phyloP scores from a whole-genome alignment of 2,113 vertebrate species.

The Helogale parvula region DNA sequence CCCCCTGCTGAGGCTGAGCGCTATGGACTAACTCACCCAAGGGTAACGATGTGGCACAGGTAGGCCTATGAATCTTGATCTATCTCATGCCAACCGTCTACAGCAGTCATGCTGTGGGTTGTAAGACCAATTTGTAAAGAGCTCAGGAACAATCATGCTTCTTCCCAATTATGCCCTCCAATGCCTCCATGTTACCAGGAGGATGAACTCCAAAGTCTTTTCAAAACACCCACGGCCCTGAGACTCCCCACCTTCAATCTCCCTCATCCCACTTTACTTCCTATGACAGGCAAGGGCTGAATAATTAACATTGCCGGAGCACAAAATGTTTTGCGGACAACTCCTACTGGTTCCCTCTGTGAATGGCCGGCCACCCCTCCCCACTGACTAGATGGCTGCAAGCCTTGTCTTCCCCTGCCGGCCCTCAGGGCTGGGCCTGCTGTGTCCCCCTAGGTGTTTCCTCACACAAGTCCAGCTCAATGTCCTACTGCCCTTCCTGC shows the following conservation, averaged over 20 bases:
- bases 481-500: background rate
- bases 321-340: background rate
- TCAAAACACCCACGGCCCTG: background rate
- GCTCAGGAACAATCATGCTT: background rate
- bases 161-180: background rate
- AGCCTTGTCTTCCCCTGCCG: no score
- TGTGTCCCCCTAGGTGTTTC: background rate
- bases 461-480: background rate
- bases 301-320: background rate
- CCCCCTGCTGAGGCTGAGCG: background rate
- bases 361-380: no score
- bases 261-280: background rate
- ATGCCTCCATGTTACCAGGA: background rate
- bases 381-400: fast-evolving
- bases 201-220: background rate
- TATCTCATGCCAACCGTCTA: background rate
- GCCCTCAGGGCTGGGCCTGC: background rate
- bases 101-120: background rate
- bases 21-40: background rate
- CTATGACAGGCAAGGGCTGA: background rate
- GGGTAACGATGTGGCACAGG: background rate
- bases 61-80: background rate
- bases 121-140: background rate
- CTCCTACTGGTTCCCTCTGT: background rate
- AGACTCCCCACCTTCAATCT: background rate